Base-by-base conservation (phyloP, 2,113 vertebrate genomes). In the Casuarius casuarius region DNA sequence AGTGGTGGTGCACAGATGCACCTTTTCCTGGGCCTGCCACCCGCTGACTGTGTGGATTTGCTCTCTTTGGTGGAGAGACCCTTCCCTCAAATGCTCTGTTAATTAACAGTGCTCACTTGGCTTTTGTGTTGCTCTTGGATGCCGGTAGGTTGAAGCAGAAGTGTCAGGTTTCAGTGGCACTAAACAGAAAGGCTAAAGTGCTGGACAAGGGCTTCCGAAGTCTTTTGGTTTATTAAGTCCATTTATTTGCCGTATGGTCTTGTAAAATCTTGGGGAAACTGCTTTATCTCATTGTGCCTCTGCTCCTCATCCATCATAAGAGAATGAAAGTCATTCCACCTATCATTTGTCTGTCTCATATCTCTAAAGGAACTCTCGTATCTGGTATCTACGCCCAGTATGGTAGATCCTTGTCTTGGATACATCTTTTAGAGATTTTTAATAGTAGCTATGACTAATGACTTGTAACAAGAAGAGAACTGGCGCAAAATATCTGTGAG, bases 341-440 rank as follows among this genome's bases (percentile, higher is more conserved):
- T 28, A 13, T 80, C 85, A 54, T 88, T 84, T 95, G 33, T 84
- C 61, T 89, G 74, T 44, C 92, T 96, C 33, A 0, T 87, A 29
- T 92, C 92, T 94, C 73, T 40, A 80, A 82, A 79, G 81, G 66
- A 87, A 56, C 72, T 92, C 77, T 77, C 78, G 10, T 85, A 89
- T 87, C 82, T 66, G 35, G 31, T 85, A 29, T 90, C 89, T 77
- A 12, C 71, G 74, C 14, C 74, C 54, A 74, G 70, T 26, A 2
- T 31, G 77, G 81, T 9, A 1, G 35, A 16, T 74, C 77, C 70
- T 91, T 82, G 89, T 77, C 81, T 89, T 94, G 89, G 49, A 29
- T 59, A 51, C 52, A 74, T 94, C 91, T 91, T 91, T 76, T 7
- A 56, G 78, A 46, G 80, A 56, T 93, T 68, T 93, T 82, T 87